phyloP scores from a whole-genome alignment of 2,113 vertebrate species.

The Rhinichthys klamathensis region DNA sequence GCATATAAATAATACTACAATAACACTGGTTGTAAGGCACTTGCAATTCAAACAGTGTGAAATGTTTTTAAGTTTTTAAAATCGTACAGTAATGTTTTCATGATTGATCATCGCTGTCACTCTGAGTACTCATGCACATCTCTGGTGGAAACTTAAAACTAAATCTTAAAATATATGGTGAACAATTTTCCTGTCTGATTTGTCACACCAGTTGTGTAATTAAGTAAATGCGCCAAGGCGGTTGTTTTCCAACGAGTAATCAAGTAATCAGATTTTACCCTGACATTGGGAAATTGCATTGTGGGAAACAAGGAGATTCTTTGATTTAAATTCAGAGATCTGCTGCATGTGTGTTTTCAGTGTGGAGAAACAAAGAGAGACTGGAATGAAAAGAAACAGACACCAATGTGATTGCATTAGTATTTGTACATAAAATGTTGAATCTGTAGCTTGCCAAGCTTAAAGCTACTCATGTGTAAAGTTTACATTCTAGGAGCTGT shows the following conservation, averaged over 20 bases:
- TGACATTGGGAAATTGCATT: slow-evolving; percentile 16
- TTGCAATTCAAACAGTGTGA: neutral
- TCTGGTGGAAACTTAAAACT: neutral
- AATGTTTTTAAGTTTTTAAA: neutral
- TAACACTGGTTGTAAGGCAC: neutral
- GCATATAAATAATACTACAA: neutral
- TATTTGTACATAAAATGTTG: neutral
- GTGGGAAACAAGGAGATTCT: slow-evolving; percentile 20
- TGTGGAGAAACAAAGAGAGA: neutral
- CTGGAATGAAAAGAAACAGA: neutral
- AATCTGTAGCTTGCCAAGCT: neutral
- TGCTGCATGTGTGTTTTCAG: neutral
- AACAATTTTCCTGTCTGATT: neutral
- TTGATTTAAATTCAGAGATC: slow-evolving; percentile 33
- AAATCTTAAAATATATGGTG: slow-evolving; percentile 12
- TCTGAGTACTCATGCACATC: neutral
- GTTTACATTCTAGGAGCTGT: neutral
- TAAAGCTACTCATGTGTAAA: neutral
- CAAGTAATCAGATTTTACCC: slow-evolving; percentile 21
- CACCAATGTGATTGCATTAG: neutral
- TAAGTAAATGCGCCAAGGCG: slow-evolving; percentile 15
- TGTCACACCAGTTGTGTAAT: slow-evolving; percentile 32
- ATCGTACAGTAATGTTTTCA: neutral
- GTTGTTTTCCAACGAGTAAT: slow-evolving; percentile 25
- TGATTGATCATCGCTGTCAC: neutral